Evolutionary conservation across 2,888 invertebrate species (phyloP), one percentile per base, ranked within the genome.

Genomic region (Pristionchus maxplancki): DNA sequence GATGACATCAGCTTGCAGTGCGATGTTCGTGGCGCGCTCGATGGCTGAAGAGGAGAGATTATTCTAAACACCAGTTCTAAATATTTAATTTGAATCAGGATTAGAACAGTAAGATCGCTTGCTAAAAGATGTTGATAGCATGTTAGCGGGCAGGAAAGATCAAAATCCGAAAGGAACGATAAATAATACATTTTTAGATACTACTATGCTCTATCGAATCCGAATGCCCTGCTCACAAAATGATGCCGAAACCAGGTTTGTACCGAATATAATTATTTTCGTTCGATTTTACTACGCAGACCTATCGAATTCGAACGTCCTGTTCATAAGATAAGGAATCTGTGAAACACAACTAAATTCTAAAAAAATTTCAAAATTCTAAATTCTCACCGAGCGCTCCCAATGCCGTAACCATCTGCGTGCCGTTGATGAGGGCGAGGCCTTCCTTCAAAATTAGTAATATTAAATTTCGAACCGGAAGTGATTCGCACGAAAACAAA

Each of bases 391-490:
- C 95, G 95, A 96, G 96, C 20, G 96, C 96, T 64, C 96, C 96
- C 37, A 96, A 95, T 17, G 96, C 96, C 17, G 96, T 96, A 81
- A 96, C 96, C 90, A 96, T 95, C 93, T 96, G 96, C 20, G 96
- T 96, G 64, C 96, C 96, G 94, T 96, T 96, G 91, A 96, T 96
- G 89, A 96, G 94, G 0, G 96, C 96, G 37, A 96, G 93, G 3
- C 96, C 96, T 94, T 96, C 96, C 78, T 78, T 44, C 0, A 37
- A 78, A 13, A 11, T 78, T 28, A 9, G 4, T 24, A 1, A 17
- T 71, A 17, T 28, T 3, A 58, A 58, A 58, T 58, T 58, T 20
- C 4, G 31, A 64, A 28, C 64, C 64, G 64, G 64, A 64, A 64
- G 31, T 28, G 28, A 28, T 11, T 58, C 15, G 6, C 44, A 11